phyloP scores from a whole-genome alignment of 2,113 vertebrate species.

The Eulemur macaco region DNA sequence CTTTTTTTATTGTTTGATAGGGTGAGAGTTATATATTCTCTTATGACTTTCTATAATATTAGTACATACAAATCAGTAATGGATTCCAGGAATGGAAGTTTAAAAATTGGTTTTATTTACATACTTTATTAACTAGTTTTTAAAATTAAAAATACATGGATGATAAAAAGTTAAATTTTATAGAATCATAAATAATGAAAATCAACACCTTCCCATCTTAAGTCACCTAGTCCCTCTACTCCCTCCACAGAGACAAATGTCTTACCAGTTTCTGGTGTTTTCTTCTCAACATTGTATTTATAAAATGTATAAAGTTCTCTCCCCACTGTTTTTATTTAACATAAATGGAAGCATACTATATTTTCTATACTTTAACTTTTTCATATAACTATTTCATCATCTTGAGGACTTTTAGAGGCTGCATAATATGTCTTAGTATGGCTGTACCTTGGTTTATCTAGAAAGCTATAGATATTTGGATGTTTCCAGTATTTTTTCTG shows the following conservation, averaged over 20 bases:
- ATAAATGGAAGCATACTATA: not conserved
- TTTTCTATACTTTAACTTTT: not conserved
- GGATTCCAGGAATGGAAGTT: not conserved
- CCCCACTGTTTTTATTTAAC: not conserved
- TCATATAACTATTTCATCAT: not conserved
- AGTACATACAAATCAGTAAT: not conserved
- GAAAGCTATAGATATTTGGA: not conserved
- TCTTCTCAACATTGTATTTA: slow-evolving; percentile 6
- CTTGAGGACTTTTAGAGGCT: not conserved
- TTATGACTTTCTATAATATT: not conserved
- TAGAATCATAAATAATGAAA: not conserved
- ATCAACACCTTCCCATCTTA: not conserved
- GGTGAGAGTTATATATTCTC: not conserved
- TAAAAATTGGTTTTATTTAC: slow-evolving; percentile 9
- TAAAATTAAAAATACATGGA: not conserved
- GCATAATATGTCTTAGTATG: not conserved
- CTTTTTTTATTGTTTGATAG: not conserved
- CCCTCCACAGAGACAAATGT: not conserved
- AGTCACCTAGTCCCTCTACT: not conserved
- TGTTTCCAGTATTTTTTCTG: not conserved
- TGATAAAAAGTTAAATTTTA: slow-evolving; percentile 25
- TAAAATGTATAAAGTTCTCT: not conserved
- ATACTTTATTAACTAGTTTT: not conserved
- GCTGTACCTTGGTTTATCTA: not conserved
- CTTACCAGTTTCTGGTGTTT: not conserved